Percentiles rank a stretch among this genome's conserved stretches.
phyloP scores from a whole-genome alignment of 2,113 vertebrate species.

The Willisornis vidua region DNA sequence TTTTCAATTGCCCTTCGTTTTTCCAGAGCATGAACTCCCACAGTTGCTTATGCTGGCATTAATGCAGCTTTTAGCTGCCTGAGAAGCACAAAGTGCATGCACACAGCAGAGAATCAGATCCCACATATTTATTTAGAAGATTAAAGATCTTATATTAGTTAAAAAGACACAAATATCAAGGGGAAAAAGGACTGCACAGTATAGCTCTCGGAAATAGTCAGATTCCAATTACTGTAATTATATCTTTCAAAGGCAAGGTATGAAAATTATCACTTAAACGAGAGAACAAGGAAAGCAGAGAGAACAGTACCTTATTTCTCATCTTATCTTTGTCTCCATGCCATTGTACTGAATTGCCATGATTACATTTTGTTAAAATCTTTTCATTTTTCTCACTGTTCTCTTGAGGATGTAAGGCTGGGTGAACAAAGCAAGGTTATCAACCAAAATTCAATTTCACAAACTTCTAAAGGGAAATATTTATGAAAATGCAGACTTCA shows the following conservation, averaged over 20 bases:
- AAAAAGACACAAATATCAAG: slow-evolving; percentile 58
- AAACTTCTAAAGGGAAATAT: slow-evolving; percentile 47
- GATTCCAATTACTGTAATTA: slow-evolving; percentile 76
- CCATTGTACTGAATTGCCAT: slow-evolving; percentile 55
- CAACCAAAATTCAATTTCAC: slow-evolving; percentile 51
- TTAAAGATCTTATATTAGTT: slow-evolving; percentile 55
- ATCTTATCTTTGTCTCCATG: slow-evolving; percentile 67
- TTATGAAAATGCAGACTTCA: slow-evolving; percentile 46
- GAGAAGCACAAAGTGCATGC: neutral
- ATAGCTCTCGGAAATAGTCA: slow-evolving; percentile 56
- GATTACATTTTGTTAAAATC: slow-evolving; percentile 59
- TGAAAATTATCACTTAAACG: slow-evolving; percentile 48
- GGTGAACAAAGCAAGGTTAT: slow-evolving; percentile 59
- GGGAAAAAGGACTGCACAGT: slow-evolving; percentile 15
- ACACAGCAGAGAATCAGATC: neutral
- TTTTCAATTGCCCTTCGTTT: neutral
- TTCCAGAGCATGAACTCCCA: neutral
- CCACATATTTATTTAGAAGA: slow-evolving; percentile 4
- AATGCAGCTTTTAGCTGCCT: neutral
- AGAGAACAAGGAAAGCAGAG: slow-evolving; percentile 47
- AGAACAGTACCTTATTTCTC: slow-evolving; percentile 49
- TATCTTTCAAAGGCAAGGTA: slow-evolving; percentile 67
- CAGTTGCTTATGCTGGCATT: neutral
- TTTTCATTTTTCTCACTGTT: slow-evolving; percentile 47
- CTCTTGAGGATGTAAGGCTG: slow-evolving; percentile 6